phyloP scores from a whole-genome alignment of 1,140 invertebrate species.

The Drosophila pachea region DNA sequence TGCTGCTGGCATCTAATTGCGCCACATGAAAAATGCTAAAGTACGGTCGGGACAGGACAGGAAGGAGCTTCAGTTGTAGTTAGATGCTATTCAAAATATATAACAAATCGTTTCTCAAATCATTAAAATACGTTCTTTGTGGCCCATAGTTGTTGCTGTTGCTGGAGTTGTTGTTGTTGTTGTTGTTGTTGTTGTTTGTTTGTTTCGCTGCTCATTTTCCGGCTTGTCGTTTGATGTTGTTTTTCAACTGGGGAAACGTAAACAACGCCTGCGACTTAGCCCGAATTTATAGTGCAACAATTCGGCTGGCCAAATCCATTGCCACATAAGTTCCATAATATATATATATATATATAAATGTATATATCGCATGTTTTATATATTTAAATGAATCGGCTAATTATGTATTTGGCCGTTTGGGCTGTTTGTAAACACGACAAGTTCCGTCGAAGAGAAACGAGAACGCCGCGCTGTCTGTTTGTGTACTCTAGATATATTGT shows the following conservation, averaged over 20 bases:
- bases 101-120: conserved; percentile 54
- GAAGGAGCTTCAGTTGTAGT: conserved; percentile 23
- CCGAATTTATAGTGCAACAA: conserved; percentile 65
- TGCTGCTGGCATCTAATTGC: conserved; percentile 40
- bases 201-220: conserved; percentile 23
- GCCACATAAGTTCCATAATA: conserved; percentile 16
- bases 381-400: conserved; percentile 15
- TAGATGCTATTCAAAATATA: conserved; percentile 30
- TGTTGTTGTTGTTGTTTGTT: conserved; percentile 23
- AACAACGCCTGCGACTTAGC: conserved; percentile 35
- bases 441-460: conserved; percentile 60
- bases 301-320: conserved; percentile 43
- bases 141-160: conserved; percentile 30
- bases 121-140: conserved; percentile 66
- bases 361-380: conserved; percentile 28
- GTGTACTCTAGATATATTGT: conserved; percentile 51
- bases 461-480: conserved; percentile 70
- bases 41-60: conserved; percentile 9
- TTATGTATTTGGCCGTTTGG: conserved; percentile 52
- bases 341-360: conserved; percentile 5
- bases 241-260: conserved; percentile 41
- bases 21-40: not conserved
- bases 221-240: conserved; percentile 72
- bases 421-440: conserved; percentile 72
- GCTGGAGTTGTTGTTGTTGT: conserved; percentile 22